These are phyloP conservation scores for Pachypeltis micranthus DNA, from an alignment of 1,140 invertebrate genomes.

Conservation along the genomic window DNA sequence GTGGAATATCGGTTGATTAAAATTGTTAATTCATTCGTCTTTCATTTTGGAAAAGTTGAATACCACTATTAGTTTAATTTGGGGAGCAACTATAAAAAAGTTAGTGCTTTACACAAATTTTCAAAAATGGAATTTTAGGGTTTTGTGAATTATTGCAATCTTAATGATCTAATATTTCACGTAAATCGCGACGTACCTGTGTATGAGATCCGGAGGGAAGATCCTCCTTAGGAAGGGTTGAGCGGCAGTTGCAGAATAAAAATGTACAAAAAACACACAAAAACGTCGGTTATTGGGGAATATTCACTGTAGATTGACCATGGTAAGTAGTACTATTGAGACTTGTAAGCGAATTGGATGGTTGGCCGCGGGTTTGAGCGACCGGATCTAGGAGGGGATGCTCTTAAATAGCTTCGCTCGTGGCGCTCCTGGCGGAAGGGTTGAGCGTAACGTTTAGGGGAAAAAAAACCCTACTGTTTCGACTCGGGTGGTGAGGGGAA, in stretches of 20 bases:
- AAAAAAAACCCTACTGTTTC: too few species aligned
- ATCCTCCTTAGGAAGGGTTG: slow-evolving; percentile 2
- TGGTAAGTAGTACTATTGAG: background rate
- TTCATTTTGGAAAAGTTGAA: too few species aligned
- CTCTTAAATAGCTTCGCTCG: slow-evolving; percentile 10
- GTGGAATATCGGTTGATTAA: background rate
- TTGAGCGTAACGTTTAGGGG: too few species aligned
- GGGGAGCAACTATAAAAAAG: background rate
- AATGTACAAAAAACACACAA: background rate
- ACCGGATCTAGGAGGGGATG: slow-evolving; percentile 2
- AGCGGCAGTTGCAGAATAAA: background rate
- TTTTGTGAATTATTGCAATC: too few species aligned
- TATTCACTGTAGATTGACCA: background rate
- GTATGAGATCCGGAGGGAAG: slow-evolving; percentile 8
- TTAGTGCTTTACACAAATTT: too few species aligned
- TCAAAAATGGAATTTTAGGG: too few species aligned
- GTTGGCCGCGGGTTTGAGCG: slow-evolving; percentile 15
- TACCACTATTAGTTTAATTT: background rate
- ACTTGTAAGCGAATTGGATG: slow-evolving; percentile 14
- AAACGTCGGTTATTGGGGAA: slow-evolving; percentile 15
- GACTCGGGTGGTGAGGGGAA: too few species aligned
- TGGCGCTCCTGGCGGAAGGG: slow-evolving; percentile 2
- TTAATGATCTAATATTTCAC: background rate
- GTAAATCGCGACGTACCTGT: background rate
- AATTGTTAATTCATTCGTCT: too few species aligned